Base-by-base conservation (phyloP, 1,140 invertebrate genomes). In the Cephus cinctus region DNA sequence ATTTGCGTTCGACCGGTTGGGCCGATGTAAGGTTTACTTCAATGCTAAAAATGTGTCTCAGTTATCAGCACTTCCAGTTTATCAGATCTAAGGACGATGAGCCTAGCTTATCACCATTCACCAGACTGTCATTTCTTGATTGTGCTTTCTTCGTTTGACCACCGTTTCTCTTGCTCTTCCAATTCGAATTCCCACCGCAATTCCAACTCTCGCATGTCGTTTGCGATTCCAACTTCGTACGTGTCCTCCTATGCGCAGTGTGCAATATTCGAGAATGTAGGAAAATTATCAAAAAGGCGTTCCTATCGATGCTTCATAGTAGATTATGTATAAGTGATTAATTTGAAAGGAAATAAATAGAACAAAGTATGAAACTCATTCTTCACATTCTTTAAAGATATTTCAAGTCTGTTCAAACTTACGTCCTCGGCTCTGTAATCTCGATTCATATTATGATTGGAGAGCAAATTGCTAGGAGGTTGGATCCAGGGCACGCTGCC, bases 151-250 rank as follows among this genome's bases (percentile, higher is more conserved):
- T 83, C 81, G 46, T 75, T 81, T 16, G 80, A 83, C 83, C 83
- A 85, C 32, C 78, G 73, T 50, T 83, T 82, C 50, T 85, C 83
- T 38, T 85, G 81, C 61, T 86, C 83, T 57, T 85, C 81, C 16
- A 86, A 59, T 61, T 86, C 84, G 44, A 80, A 81, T 55, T 86
- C 80, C 76, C 81, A 82, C 46, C 83, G 75, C 25, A 84, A 64
- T 65, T 86, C 84, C 16, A 86, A 69, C 57, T 85, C 83, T 14
- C 81, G 73, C 78, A 86, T 86, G 59, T 86, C 84, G 56, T 86
- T 83, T 12, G 81, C 84, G 39, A 86, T 84, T 41, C 80, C 82
- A 42, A 78, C 81, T 64, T 87, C 84, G 47, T 86, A 85, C 2
- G 78, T 82, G 47, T 83, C 83, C 56, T 86, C 82, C 67, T 84